Evolutionary conservation across 2,888 invertebrate species (phyloP).

Genomic region (Lutraria lutraria): DNA sequence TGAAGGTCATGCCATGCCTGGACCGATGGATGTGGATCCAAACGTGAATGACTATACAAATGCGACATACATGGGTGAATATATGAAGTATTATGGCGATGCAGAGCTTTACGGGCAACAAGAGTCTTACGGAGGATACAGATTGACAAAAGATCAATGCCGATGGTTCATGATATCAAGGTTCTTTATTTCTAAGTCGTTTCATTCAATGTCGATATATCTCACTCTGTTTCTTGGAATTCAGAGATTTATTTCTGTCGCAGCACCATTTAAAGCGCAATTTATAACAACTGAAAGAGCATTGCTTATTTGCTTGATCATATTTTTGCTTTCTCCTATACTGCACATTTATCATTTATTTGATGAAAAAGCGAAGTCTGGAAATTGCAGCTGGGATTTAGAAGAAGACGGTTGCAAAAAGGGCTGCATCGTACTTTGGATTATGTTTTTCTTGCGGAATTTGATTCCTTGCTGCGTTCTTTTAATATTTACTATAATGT

Average conservation of each 20-base stretch:
- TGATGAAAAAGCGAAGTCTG: constrained; percentile 31
- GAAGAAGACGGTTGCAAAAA: constrained; percentile 3
- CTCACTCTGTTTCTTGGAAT: constrained; percentile 67
- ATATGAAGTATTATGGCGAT: background rate
- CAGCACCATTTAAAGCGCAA: constrained; percentile 46
- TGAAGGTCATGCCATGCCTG: background rate
- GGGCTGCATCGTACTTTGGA: constrained; percentile 36
- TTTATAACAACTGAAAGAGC: constrained; percentile 11
- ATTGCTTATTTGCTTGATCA: constrained; percentile 30
- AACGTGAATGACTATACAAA: too few species aligned
- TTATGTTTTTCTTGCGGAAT: constrained; percentile 35
- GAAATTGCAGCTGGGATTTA: constrained; percentile 48
- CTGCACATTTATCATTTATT: constrained; percentile 50
- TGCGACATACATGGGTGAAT: background rate
- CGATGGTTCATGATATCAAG: constrained; percentile 52
- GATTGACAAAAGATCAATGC: constrained; percentile 20
- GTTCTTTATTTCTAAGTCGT: constrained; percentile 59
- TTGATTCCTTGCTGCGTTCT: constrained; percentile 43
- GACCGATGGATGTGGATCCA: too few species aligned
- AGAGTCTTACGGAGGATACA: background rate
- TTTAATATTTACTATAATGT: constrained; percentile 40
- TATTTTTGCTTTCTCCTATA: constrained; percentile 37
- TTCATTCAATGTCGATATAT: constrained; percentile 69
- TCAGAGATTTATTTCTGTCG: constrained; percentile 62
- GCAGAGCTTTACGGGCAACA: background rate